Evolutionary conservation across 2,797 vertebrate genomes (phyloP), one percentile per base, ranked within the genome.

Genomic region (Selene dorsalis): DNA sequence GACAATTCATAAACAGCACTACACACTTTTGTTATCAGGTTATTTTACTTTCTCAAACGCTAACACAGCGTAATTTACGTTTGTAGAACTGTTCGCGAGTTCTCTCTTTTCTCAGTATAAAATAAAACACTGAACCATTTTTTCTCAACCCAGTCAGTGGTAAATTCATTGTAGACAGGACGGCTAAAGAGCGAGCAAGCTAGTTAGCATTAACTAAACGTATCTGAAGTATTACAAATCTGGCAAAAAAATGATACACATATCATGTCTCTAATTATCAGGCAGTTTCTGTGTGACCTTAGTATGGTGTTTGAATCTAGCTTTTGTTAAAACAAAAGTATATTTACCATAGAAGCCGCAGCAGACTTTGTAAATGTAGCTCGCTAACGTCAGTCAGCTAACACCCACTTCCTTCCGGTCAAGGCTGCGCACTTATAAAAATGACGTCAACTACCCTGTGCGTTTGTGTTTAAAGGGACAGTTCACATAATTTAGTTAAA

Each of bases 291-390:
- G 4, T 1, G 26, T 30, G 9, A 12, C 2, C 1, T 6, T n/a
- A 18, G 0, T 0, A 10, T 1, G 0, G 0, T 39, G 2, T 69
- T 32, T 35, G 0, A 24, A 2, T 0, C 14, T 7, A 0, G 0
- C 0, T 22, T 32, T 26, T 10, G 9, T 59, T 30, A 50, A 63
- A 56, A 64, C 3, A 24, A 0, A 20, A 39, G 7, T 6, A 80
- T 82, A 91, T 78, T 93, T 93, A 96, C 95, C 95, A 96, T 96
- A 96, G 95, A 96, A 95, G 82, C 94, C 90, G 73, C 77, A 91
- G 85, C 92, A 83, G 83, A 91, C 92, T 93, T 90, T 76, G 87
- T 88, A 88, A 74, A 48, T 63, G 83, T 88, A 75, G 79, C 74
- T 89, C 45, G 92, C 93, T 92, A 90, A 84, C 93, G 89, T 80